Conservation (phyloP, 2,888 invertebrate genomes). For the Eupithecia tripunctaria region DNA sequence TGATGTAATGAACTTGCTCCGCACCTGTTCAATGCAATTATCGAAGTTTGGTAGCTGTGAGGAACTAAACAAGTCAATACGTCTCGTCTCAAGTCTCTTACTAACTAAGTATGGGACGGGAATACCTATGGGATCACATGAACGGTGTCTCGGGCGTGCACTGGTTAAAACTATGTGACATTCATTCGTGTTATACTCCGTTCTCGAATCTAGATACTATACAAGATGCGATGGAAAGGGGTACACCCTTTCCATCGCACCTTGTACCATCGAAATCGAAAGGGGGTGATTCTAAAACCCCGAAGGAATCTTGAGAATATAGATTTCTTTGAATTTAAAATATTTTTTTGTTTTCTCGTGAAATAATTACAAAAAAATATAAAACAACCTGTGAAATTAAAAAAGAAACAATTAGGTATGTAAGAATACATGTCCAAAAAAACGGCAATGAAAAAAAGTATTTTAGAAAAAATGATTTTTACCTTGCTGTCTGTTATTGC, state of each 20-base stretch:
- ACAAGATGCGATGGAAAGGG: too few species aligned
- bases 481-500: not conserved
- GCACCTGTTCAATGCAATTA: slow-evolving; percentile 4
- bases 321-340: too few species aligned
- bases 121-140: not conserved
- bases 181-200: not conserved
- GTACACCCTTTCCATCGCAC: too few species aligned
- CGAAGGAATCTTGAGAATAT: too few species aligned
- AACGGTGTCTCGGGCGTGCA: not conserved
- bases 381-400: too few species aligned
- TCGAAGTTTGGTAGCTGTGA: slow-evolving; percentile 2
- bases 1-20: not conserved
- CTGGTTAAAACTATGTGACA: not conserved
- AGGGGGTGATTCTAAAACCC: too few species aligned
- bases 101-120: not conserved
- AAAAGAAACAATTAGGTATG: too few species aligned
- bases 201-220: not conserved
- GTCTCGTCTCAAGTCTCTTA: not conserved
- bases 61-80: not conserved
- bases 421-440: too few species aligned
- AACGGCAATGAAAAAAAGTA: too few species aligned
- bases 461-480: not conserved
- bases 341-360: too few species aligned
- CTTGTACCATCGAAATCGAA: too few species aligned
- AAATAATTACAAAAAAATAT: too few species aligned